Percentiles rank a stretch among this genome's conserved stretches.
Conservation (phyloP, 2,113 vertebrate genomes). For the Pseudonaja textilis region DNA sequence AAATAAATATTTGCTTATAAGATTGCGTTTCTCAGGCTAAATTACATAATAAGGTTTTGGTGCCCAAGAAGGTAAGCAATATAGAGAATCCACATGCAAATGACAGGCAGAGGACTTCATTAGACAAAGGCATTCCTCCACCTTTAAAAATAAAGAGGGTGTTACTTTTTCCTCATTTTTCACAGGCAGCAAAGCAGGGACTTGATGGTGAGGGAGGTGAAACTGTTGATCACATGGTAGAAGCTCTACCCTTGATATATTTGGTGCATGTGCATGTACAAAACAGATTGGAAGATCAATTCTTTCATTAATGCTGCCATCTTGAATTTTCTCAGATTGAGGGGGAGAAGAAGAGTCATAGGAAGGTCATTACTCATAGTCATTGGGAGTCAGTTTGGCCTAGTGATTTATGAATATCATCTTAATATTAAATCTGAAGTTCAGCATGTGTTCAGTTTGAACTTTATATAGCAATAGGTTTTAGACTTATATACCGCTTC, state of each 20-base stretch:
- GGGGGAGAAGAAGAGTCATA: background rate
- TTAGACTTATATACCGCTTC: no score
- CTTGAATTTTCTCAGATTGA: background rate
- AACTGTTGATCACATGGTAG: background rate
- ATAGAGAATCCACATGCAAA: accelerated
- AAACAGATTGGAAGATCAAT: background rate
- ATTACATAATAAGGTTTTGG: background rate
- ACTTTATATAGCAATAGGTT: background rate
- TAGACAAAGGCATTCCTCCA: background rate
- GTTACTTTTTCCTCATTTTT: background rate
- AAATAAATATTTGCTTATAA: background rate
- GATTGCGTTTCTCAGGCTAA: background rate
- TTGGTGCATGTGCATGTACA: background rate
- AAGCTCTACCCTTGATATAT: background rate
- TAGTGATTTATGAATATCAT: background rate
- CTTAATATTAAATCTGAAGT: background rate
- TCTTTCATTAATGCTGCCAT: background rate
- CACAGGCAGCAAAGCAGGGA: background rate
- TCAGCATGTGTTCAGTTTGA: background rate
- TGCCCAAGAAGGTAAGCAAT: background rate
- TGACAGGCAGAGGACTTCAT: background rate
- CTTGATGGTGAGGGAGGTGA: background rate
- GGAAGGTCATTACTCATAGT: background rate
- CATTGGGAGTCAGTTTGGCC: background rate
- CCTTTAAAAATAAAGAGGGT: background rate